Conservation (phyloP, 2,888 invertebrate genomes). For the Tinea semifulvella region DNA sequence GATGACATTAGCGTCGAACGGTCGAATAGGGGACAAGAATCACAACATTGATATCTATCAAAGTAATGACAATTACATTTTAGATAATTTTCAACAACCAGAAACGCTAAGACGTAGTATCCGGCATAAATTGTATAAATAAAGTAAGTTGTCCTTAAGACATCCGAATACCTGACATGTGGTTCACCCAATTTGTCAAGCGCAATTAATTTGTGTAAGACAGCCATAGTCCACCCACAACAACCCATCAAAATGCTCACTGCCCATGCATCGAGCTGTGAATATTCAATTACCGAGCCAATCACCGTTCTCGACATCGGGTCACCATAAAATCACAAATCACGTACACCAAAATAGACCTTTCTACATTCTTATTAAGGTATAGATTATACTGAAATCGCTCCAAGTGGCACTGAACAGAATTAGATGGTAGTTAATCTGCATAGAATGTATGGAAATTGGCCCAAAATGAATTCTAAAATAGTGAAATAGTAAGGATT, state of each 20-base stretch:
- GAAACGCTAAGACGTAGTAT: too few relatives aligned
- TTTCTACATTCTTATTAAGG: conserved; percentile 19
- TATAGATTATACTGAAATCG: conserved; percentile 17
- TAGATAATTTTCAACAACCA: too few relatives aligned
- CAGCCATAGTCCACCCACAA: conserved; percentile 17
- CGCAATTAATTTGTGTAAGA: not conserved
- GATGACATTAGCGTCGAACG: too few relatives aligned
- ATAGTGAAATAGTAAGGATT: too few relatives aligned
- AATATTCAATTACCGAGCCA: conserved; percentile 48
- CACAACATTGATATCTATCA: too few relatives aligned
- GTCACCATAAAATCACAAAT: conserved; percentile 3
- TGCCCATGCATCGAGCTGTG: conserved; percentile 36
- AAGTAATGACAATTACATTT: too few relatives aligned
- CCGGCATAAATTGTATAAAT: too few relatives aligned
- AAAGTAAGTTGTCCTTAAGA: too few relatives aligned
- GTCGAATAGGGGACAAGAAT: too few relatives aligned
- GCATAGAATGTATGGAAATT: conserved; percentile 41
- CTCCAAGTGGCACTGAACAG: conserved; percentile 22
- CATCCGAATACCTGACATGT: too few relatives aligned
- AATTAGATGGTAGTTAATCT: conserved; percentile 35
- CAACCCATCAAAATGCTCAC: conserved; percentile 39
- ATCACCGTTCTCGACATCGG: conserved; percentile 16
- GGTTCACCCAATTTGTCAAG: too few relatives aligned
- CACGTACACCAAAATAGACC: conserved; percentile 24
- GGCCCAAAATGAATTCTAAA: not conserved